phyloP scores from a whole-genome alignment of 2,888 invertebrate genomes.

The Mythimna albipuncta region DNA sequence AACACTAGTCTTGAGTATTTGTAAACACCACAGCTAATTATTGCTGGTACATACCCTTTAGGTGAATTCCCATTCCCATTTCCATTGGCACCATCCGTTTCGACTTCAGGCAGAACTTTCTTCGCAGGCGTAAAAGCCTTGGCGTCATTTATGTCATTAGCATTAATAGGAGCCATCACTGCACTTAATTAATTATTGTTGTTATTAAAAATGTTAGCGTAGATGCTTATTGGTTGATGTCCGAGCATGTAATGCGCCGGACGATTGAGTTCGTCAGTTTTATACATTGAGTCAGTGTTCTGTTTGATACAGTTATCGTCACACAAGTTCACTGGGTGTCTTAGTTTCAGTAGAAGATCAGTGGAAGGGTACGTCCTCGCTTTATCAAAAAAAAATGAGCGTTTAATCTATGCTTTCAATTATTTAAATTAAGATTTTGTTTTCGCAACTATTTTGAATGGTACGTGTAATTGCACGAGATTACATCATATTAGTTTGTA shows the following conservation, averaged over 20 bases:
- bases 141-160: conserved; percentile 77
- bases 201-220: conserved; percentile 59
- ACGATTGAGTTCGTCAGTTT: conserved; percentile 73
- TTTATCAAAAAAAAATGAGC: conserved; percentile 47
- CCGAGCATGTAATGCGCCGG: conserved; percentile 81
- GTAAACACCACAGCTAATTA: conserved; percentile 23
- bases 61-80: conserved; percentile 68
- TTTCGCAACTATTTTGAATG: conserved; percentile 2
- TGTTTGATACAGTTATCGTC: conserved; percentile 64
- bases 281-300: conserved; percentile 76
- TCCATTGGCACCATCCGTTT: conserved; percentile 79
- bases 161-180: conserved; percentile 87
- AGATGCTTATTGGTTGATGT: conserved; percentile 78
- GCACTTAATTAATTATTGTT: conserved; percentile 68
- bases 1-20: conserved; percentile 13
- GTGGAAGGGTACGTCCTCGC: conserved; percentile 36
- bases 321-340: conserved; percentile 59
- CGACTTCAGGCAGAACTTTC: conserved; percentile 83
- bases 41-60: conserved; percentile 71
- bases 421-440: conserved; percentile 6
- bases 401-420: conserved; percentile 27
- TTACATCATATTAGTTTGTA: conserved; percentile 32
- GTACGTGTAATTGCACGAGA: neutral
- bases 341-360: conserved; percentile 49
- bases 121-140: conserved; percentile 79